These are phyloP conservation scores for Lagodon rhomboides DNA, from an alignment of 2,797 vertebrate genomes.

Conservation along the genomic window DNA sequence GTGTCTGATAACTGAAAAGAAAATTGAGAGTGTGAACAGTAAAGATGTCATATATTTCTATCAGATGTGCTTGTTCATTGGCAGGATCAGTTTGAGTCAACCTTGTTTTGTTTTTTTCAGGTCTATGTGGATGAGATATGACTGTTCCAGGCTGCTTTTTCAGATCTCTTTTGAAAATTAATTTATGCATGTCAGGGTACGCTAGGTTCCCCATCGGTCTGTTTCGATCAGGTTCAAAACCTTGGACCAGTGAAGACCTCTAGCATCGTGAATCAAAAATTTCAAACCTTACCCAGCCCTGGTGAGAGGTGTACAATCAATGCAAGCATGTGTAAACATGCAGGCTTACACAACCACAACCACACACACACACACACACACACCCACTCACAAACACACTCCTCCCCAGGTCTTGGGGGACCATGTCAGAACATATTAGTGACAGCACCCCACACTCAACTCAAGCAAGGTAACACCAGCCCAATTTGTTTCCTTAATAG, in stretches of 20 bases:
- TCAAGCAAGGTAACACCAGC: constrained; percentile 70
- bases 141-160: background rate
- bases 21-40: background rate
- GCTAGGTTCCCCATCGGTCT: background rate
- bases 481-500: constrained; percentile 86
- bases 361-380: constrained; percentile 36
- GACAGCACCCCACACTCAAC: constrained; percentile 78
- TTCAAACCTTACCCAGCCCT: constrained; percentile 4
- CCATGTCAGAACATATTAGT: constrained; percentile 82
- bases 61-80: background rate
- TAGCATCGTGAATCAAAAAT: background rate
- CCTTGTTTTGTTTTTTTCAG: no score
- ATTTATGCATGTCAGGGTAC: background rate
- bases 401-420: constrained; percentile 72
- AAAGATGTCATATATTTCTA: background rate
- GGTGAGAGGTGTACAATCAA: constrained; percentile 8
- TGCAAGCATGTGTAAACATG: constrained; percentile 16
- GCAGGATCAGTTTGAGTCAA: background rate
- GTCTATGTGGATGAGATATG: background rate
- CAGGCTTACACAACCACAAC: background rate
- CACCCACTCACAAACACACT: constrained; percentile 40
- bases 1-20: background rate
- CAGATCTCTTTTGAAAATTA: background rate
- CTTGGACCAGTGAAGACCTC: background rate
- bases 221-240: background rate